Evolutionary conservation across 2,113 vertebrate genomes (phyloP).

Genomic region (Sorex araneus): DNA sequence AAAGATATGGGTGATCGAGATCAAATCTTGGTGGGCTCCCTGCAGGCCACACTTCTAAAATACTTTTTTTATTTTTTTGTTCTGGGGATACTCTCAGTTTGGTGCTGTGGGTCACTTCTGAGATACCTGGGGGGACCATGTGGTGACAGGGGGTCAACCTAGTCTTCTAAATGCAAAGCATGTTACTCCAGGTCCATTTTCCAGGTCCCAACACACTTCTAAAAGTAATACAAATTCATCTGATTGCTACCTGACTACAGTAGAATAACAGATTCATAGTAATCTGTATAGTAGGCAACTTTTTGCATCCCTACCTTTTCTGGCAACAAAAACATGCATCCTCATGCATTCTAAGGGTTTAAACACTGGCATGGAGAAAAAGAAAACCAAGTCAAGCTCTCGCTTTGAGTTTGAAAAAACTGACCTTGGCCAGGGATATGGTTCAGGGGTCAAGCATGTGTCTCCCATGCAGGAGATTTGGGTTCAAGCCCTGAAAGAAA

Average conservation of each 20-base stretch:
- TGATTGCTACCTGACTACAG: background rate
- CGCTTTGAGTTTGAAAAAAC: conserved; percentile 11
- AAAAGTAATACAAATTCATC: background rate
- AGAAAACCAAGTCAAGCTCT: background rate
- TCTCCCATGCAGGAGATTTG: no score
- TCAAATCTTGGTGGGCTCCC: background rate
- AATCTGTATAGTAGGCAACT: background rate
- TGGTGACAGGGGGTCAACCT: background rate
- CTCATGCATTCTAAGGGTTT: background rate
- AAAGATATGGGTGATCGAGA: background rate
- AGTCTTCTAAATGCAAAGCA: background rate
- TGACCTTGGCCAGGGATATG: no score
- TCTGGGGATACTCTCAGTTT: no score
- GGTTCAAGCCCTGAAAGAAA: no score
- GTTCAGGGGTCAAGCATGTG: no score
- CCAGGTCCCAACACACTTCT: no score
- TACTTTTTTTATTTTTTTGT: no score
- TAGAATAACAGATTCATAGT: background rate
- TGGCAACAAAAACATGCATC: background rate
- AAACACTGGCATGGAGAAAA: background rate
- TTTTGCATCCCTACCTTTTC: background rate
- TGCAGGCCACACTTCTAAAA: background rate
- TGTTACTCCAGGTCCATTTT: no score
- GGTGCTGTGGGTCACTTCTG: no score
- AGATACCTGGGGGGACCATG: no score